Evolutionary conservation across 2,797 vertebrate species (phyloP), one percentile per base, ranked within the genome.

Genomic region (Tinamus major): DNA sequence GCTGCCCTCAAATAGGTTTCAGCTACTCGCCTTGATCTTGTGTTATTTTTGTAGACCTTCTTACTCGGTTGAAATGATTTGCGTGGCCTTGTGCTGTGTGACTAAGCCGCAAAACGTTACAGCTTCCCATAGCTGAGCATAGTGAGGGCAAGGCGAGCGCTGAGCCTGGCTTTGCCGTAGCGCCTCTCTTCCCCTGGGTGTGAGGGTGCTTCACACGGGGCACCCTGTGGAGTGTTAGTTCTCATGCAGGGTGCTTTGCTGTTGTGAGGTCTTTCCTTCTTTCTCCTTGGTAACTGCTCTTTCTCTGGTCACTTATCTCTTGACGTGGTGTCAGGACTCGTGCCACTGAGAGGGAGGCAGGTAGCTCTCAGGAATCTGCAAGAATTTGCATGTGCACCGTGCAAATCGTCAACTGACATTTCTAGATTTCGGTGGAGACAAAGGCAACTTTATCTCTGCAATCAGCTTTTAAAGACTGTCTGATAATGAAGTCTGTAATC

Each of bases 1-100:
- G 93, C 87, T 92, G 93, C 85, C 95, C 94, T 96, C 87, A 13
- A 84, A 93, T 87, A 90, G 80, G 69, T 41, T 90, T 89, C 83
- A 78, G 69, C 71, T 76, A 63, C 68, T 92, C 12, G 62, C 58
- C 46, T 49, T 81, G 94, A 91, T 92, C 83, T 83, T 15, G 8
- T 76, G 64, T 77, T 88, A 65, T 65, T 71, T 92, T 90, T 89
- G 37, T 58, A 49, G 95, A 74, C 49, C 70, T 93, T 72, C 69
- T 68, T 93, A 20, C 93, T 94, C 93, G 80, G 85, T 77, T 9
- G 1, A 48, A 95, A 85, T 69, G 18, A 85, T 93, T 92, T 87
- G 72, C 56, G 59, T 2, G 12, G 42, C 91, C 58, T 93, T 96
- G 61, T 92, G 78, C 3, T 2, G 61, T 77, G 76, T 80, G 83